Evolutionary conservation across 1,140 invertebrate species (phyloP), one percentile per base, ranked within the genome.

Genomic region (Bombus confusus): DNA sequence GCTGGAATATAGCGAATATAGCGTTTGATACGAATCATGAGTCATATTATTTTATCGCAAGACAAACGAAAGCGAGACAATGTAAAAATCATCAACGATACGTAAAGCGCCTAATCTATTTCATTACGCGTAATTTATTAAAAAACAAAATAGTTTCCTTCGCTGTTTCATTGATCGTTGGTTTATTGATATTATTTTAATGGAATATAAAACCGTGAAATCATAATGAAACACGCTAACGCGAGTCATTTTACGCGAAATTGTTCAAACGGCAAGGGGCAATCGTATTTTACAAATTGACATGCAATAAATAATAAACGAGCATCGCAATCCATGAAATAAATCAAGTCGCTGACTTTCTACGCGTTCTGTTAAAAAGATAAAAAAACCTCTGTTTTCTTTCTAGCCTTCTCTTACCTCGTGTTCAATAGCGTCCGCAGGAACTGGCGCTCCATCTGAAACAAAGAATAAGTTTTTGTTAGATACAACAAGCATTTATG

Each of bases 361-460:
- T 82, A 62, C 52, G 57, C 39, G 41, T 34, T 57, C 57, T 18
- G 66, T 75, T 59, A 66, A 41, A 43, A 59, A 69, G 18, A 6
- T 37, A 34, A 8, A 34, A 39, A 31, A 39, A 74, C 62, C 41
- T 69, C 43, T 41, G 8, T 57, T 80, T 71, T 79, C 39, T 25
- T 64, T 18, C 9, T 66, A 76, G 6, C 39, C 41, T 62, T 79
- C 72, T 88, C 88, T 90, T 86, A 94, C 93, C 93, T 93, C 92
- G 78, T 92, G 89, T 78, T 52, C 85, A 62, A 78, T 78, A 25
- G 81, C 86, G 69, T 92, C 91, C 71, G 91, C 83, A 25, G 86
- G 83, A 69, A 93, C 88, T 22, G 92, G 88, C 64, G 89, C 88
- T 87, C 91, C 93, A 87, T 93, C 93, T 94, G 92, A 72, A 93